Evolutionary conservation across 2,113 vertebrate species (phyloP), one percentile per base, ranked within the genome.

Genomic region (Scolopax mira): DNA sequence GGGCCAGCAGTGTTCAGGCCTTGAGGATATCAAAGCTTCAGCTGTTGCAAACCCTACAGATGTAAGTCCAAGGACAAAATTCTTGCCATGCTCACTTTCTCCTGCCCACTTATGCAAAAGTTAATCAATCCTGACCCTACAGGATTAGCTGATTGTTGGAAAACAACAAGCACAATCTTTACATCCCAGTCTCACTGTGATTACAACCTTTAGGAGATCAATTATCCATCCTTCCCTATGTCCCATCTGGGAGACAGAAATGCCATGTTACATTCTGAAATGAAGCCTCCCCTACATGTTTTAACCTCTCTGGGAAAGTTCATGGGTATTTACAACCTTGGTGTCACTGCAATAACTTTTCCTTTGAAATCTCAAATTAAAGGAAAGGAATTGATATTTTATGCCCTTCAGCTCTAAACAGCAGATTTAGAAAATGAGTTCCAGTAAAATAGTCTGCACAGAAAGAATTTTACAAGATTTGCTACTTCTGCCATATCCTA

Each of bases 401-500:
- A 62, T 96, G 95, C 75, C 85, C 55, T 58, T 96, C 65, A 89
- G 79, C 88, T 71, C 79, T 88, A 79, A 70, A 74, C 6, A 65
- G 37, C 19, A 85, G 79, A 95, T 96, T 96, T 92, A 94, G 73
- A 88, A 95, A 96, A 89, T 37, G 48, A 93, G 84, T 91, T 48
- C 22, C 94, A 86, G 72, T 85, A 93, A 94, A 95, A 96, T 42
- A 94, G 48, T 48, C 74, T 93, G 64, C 92, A 64, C 85, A 87
- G 71, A 87, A 92, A 89, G 39, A 51, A 85, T 48, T 69, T 77
- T 72, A 88, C 21, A 33, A n/a, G 25, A 42, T 58, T 66, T 75
- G 21, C 41, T 77, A 37, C 66, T 90, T 87, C 70, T 66, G 44
- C 28, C 57, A 41, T 66, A 71, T 75, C 64, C 31, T 55, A 44